These are phyloP conservation scores for Thyatira batis DNA, from an alignment of 2,888 invertebrate species.

Conservation along the genomic window DNA sequence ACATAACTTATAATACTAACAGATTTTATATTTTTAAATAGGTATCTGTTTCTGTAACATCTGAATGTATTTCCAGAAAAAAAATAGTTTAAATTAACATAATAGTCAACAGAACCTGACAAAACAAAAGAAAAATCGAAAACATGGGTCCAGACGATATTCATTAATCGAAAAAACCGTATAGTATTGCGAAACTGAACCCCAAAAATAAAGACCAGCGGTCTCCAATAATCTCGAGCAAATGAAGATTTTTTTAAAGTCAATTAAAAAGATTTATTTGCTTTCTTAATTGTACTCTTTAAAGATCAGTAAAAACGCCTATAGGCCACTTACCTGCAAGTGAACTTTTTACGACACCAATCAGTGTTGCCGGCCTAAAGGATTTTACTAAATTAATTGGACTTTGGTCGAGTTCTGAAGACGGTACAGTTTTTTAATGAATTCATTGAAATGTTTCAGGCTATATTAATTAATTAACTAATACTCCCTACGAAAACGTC, in stretches of 20 bases:
- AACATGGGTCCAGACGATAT: too few species aligned
- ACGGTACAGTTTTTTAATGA: neutral
- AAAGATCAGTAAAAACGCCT: conserved; percentile 27
- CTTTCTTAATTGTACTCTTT: conserved; percentile 30
- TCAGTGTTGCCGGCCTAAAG: neutral
- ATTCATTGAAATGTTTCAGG: neutral
- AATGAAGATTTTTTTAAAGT: conserved; percentile 23
- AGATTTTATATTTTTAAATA: too few species aligned
- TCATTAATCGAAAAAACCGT: too few species aligned
- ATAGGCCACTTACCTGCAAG: conserved; percentile 15
- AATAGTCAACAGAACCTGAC: too few species aligned
- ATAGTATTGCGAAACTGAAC: too few species aligned
- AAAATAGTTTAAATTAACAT: too few species aligned
- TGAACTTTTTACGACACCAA: conserved; percentile 6
- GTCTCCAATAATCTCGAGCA: neutral
- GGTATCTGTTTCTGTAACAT: too few species aligned
- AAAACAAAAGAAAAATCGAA: too few species aligned
- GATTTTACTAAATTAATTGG: neutral
- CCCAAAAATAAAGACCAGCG: neutral
- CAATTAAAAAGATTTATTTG: conserved; percentile 35
- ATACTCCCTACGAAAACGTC: too few species aligned
- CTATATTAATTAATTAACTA: neutral
- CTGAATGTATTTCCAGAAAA: too few species aligned
- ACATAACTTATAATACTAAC: too few species aligned
- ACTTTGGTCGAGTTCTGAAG: neutral